Percentiles rank a stretch among this genome's conserved stretches.
Evolutionary conservation across 2,888 invertebrate species (phyloP).

Genomic region (Yponomeuta cagnagella): DNA sequence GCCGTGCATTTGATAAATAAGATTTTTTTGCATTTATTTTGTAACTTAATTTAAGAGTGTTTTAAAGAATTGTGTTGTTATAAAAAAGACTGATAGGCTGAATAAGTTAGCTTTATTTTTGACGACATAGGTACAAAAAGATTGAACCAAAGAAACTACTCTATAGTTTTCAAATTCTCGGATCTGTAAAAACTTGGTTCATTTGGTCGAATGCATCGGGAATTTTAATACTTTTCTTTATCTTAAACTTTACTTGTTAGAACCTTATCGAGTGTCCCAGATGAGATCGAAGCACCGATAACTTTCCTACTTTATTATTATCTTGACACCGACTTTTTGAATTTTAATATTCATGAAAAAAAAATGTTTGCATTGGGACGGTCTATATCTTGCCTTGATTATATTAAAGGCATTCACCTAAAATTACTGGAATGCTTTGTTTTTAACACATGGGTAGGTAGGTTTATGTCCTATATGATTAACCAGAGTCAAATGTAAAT

Average conservation of each 20-base stretch:
- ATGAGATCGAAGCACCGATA: constrained; percentile 29
- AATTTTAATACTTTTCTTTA: constrained; percentile 70
- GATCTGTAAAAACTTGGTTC: constrained; percentile 69
- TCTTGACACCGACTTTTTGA: constrained; percentile 13
- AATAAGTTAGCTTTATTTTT: no score
- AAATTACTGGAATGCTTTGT: no score
- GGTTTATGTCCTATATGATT: no score
- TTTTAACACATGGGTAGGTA: no score
- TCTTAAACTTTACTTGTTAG: constrained; percentile 63
- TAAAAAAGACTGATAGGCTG: no score
- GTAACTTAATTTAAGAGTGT: no score
- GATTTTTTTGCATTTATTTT: no score
- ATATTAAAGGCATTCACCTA: no score
- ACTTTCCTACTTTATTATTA: constrained; percentile 23
- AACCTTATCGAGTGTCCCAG: constrained; percentile 42
- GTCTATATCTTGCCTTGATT: not conserved
- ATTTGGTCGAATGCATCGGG: constrained; percentile 69
- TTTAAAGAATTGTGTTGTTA: no score
- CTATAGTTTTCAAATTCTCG: constrained; percentile 35
- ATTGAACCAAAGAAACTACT: constrained; percentile 25
- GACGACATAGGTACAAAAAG: no score
- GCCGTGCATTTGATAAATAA: no score
- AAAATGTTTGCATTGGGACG: not conserved
- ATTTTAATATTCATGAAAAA: not conserved
- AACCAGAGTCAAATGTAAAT: no score